These are phyloP conservation scores for human DNA, from an alignment of 2,113 vertebrate species.

Conservation along the genomic window DNA sequence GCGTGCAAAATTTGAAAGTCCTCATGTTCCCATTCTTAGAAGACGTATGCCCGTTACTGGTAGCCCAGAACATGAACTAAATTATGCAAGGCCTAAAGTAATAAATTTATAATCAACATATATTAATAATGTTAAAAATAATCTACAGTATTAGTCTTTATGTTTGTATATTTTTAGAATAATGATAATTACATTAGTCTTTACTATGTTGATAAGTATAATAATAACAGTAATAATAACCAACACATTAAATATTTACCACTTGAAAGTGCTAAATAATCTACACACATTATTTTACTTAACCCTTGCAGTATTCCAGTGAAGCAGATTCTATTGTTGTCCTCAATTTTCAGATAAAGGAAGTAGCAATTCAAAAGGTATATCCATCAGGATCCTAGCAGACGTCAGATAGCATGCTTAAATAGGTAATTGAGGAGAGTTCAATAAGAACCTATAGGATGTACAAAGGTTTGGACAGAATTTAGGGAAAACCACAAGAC, in stretches of 20 bases:
- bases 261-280: neutral
- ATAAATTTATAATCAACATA: neutral
- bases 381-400: neutral
- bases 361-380: slow-evolving; percentile 5
- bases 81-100: slow-evolving; percentile 21
- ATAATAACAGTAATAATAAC: neutral
- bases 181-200: neutral
- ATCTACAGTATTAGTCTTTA: neutral
- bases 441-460: neutral
- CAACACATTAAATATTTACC: slow-evolving; percentile 49
- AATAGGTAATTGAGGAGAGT: slow-evolving; percentile 4
- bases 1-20: neutral
- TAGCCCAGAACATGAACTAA: neutral
- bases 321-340: neutral
- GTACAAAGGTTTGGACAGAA: neutral
- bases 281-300: neutral
- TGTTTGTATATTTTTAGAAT: slow-evolving; percentile 9
- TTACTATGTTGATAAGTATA: neutral
- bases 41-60: neutral
- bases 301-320: neutral
- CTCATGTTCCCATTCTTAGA: slow-evolving; percentile 7
- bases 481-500: neutral
- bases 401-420: slow-evolving; percentile 7
- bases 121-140: slow-evolving; percentile 36
- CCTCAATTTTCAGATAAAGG: slow-evolving; percentile 50